Conservation (phyloP, 2,797 vertebrate genomes). For the Hyperoplus immaculatus region DNA sequence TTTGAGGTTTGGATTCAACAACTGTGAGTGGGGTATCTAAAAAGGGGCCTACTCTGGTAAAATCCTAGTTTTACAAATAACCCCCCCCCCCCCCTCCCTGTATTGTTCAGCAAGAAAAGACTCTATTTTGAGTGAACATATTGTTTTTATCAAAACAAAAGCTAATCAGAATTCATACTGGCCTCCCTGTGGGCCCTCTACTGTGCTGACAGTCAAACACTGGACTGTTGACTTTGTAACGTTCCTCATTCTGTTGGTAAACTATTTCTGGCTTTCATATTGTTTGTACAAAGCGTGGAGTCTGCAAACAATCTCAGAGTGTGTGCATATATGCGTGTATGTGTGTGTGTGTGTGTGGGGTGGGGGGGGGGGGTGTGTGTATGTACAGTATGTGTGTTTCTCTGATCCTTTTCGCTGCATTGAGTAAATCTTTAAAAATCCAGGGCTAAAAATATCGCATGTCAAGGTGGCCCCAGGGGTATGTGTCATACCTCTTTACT, state of each 20-base stretch:
- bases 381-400: constrained; percentile 7
- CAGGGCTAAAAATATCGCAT: constrained; percentile 63
- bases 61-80: background rate
- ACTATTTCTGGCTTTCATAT: constrained; percentile 47
- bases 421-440: constrained; percentile 52
- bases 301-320: constrained; percentile 27
- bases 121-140: constrained; percentile 46
- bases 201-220: constrained; percentile 54
- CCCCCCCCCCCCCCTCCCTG: background rate
- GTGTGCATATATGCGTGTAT: background rate
- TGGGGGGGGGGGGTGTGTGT: background rate
- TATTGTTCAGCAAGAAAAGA: constrained; percentile 34
- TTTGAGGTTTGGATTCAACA: constrained; percentile 20
- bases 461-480: constrained; percentile 62
- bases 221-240: constrained; percentile 54
- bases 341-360: constrained; percentile 5
- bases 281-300: constrained; percentile 36
- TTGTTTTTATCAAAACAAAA: constrained; percentile 63
- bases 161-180: constrained; percentile 38
- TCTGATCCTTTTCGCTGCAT: constrained; percentile 33
- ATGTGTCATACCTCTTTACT: constrained; percentile 49
- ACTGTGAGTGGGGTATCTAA: background rate
- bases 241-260: constrained; percentile 47
- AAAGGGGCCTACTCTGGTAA: background rate
- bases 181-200: constrained; percentile 34